Evolutionary conservation across 1,140 invertebrate genomes (phyloP).

Genomic region (Chelonus insularis): DNA sequence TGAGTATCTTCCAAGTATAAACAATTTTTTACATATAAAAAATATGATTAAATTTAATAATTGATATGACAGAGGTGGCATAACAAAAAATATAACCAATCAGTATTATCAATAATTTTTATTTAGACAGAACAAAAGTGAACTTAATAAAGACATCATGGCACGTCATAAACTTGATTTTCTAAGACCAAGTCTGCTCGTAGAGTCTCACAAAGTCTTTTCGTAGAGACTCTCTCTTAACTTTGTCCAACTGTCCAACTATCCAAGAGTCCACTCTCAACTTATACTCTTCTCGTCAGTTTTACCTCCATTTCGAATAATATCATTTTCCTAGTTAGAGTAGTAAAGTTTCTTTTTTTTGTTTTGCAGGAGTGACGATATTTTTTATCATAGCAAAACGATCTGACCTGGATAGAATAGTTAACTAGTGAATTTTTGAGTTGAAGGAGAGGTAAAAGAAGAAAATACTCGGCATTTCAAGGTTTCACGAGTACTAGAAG

Average conservation of each 20-base stretch:
- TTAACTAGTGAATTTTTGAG: constrained; percentile 15
- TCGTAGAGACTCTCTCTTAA: constrained; percentile 17
- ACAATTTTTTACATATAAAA: no score
- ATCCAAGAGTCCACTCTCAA: constrained; percentile 41
- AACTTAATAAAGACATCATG: constrained; percentile 45
- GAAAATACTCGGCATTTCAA: constrained; percentile 16
- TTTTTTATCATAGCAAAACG: constrained; percentile 7
- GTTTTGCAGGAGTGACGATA: neutral
- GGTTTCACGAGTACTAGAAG: constrained; percentile 24
- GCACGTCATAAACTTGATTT: constrained; percentile 37
- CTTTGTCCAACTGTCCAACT: constrained; percentile 46
- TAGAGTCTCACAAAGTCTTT: constrained; percentile 2
- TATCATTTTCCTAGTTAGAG: constrained; percentile 30
- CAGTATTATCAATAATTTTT: neutral
- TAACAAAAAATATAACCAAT: constrained; percentile 8
- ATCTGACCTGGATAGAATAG: constrained; percentile 4
- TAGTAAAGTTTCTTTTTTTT: neutral
- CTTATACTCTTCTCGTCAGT: constrained; percentile 19
- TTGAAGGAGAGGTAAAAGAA: constrained; percentile 9
- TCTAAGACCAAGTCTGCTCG: constrained; percentile 27
- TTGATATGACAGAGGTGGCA: no score
- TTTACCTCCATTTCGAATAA: constrained; percentile 33
- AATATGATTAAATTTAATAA: no score
- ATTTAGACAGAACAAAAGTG: constrained; percentile 31
- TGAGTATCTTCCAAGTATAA: no score